These are phyloP conservation scores for Diabrotica undecimpunctata DNA, from an alignment of 1,140 invertebrate genomes.

Conservation along the genomic window DNA sequence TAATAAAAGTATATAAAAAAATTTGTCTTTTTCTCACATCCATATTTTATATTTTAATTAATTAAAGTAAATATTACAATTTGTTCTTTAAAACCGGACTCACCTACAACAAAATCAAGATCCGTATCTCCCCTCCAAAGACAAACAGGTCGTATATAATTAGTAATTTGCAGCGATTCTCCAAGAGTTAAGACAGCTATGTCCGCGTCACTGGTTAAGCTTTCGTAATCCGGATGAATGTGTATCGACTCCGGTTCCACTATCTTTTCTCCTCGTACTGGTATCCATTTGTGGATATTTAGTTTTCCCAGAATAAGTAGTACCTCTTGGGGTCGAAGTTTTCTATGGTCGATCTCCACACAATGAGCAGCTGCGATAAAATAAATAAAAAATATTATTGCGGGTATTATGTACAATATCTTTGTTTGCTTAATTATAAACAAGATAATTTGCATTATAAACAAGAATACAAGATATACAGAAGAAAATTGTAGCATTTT, in stretches of 20 bases:
- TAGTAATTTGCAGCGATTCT: slow-evolving; percentile 35
- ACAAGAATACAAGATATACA: too few species aligned
- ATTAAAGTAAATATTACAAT: too few species aligned
- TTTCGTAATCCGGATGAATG: slow-evolving; percentile 44
- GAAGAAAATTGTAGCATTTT: too few species aligned
- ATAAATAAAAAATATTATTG: slow-evolving; percentile 6
- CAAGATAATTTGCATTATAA: too few species aligned
- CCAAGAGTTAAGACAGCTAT: slow-evolving; percentile 37
- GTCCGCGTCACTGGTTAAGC: slow-evolving; percentile 37
- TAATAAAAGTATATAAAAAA: too few species aligned
- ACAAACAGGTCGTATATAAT: slow-evolving; percentile 54
- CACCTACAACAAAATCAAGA: slow-evolving; percentile 44
- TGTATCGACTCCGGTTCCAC: slow-evolving; percentile 46
- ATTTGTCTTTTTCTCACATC: too few species aligned
- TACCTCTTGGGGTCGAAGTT: slow-evolving; percentile 27
- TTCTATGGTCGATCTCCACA: slow-evolving; percentile 37
- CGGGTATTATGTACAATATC: background rate
- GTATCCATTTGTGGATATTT: slow-evolving; percentile 51
- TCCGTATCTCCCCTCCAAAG: slow-evolving; percentile 50
- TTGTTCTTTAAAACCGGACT: background rate
- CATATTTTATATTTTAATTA: too few species aligned
- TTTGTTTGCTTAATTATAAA: background rate
- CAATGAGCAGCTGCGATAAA: slow-evolving; percentile 52
- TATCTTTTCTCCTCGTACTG: slow-evolving; percentile 38
- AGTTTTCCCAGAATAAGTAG: slow-evolving; percentile 47